These are phyloP conservation scores for Meteorus cinctellus DNA, from an alignment of 2,888 invertebrate genomes.

Conservation along the genomic window DNA sequence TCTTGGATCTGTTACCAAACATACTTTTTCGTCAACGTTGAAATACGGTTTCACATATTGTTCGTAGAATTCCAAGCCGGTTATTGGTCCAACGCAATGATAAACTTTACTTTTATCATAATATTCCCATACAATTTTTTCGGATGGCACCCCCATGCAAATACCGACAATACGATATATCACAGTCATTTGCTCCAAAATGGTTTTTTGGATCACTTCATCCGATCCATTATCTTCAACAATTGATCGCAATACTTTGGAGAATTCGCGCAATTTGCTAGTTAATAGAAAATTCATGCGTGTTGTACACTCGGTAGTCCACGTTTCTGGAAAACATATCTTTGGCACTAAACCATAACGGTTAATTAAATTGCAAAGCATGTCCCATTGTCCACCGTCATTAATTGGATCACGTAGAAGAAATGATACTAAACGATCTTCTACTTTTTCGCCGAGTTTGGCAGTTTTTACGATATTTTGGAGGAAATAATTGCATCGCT, in stretches of 20 bases:
- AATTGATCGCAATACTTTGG: conserved; percentile 81
- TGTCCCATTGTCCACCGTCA: conserved; percentile 95
- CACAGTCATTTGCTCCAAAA: conserved; percentile 82
- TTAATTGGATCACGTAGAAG: conserved; percentile 85
- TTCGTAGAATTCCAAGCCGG: conserved; percentile 87
- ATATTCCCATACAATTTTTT: conserved; percentile 87
- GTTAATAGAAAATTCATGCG: conserved; percentile 87
- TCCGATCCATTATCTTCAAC: conserved; percentile 79
- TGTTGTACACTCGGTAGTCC: conserved; percentile 82
- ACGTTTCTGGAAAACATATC: conserved; percentile 89
- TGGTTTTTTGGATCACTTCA: conserved; percentile 76
- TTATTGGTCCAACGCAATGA: conserved; percentile 83
- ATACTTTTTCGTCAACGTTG: conserved; percentile 90
- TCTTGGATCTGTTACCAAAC: conserved; percentile 90
- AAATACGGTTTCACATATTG: conserved; percentile 84
- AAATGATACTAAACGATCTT: conserved; percentile 87
- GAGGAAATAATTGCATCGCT: conserved; percentile 89
- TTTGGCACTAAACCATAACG: conserved; percentile 93
- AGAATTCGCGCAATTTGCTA: conserved; percentile 90
- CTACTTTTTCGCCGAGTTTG: conserved; percentile 82
- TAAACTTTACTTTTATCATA: conserved; percentile 88
- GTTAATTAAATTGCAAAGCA: conserved; percentile 90
- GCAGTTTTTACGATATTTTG: conserved; percentile 87
- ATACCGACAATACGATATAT: conserved; percentile 89
- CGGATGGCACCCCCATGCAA: conserved; percentile 87